Evolutionary conservation across 2,888 invertebrate species (phyloP), one percentile per base, ranked within the genome.

Genomic region (Coleophora deauratella): DNA sequence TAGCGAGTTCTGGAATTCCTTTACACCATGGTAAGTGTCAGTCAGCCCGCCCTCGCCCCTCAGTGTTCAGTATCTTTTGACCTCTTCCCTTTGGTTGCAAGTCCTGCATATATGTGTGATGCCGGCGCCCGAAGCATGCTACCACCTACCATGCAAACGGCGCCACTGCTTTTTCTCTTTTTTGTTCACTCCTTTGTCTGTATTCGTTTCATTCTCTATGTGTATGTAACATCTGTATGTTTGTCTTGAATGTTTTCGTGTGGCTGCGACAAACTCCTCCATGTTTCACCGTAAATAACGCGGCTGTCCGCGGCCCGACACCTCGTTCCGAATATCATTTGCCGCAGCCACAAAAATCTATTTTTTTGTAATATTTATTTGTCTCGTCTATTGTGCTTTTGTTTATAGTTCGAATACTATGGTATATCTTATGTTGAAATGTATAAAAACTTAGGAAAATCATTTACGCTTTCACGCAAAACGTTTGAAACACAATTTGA

Each of bases 1-100:
- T 94, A 96, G 96, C 94, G 94, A 94, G 93, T 96, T 96, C 94
- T 96, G 96, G 96, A 96, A 94, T 92, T 95, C 95, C 92, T 96
- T 96, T 93, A 94, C 94, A 91, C 95, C 95, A 92, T 93, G 96
- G 96, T 96, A 96, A 96, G 96, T 96, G 91, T 90, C 91, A 89
- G 86, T 86, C 87, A 85, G 77, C 81, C 85, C 84, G 80, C 86
- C 86, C 86, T 82, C 86, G 84, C 82, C 86, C 86, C 85, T 86
- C 84, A 82, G 84, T 85, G 85, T 85, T 85, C 78, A 81, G 73
- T 84, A 82, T 82, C 76, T 80, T 79, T 82, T 84, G 72, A 78
- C 80, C 77, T 81, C 76, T 80, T 82, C 74, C 73, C 72, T 86
- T 86, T 81, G 72, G 87, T 86, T 86, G 86, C 86, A 56, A 80